Evolutionary conservation across 2,888 invertebrate genomes (phyloP), one percentile per base, ranked within the genome.

Genomic region (Zele albiditarsus): DNA sequence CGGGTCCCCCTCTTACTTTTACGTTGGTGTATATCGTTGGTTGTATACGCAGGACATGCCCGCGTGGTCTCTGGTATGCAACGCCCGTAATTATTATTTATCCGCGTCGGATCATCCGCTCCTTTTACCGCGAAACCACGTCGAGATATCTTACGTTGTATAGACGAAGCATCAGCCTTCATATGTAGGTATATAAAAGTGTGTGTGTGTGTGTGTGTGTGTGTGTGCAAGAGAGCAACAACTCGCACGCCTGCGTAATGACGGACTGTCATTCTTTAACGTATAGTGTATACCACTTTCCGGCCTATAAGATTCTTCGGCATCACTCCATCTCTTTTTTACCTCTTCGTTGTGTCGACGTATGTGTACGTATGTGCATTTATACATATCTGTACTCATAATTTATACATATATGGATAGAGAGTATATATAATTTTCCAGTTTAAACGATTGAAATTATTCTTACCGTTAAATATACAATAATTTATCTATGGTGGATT

Each of bases 1-100:
- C 20, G 27, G 5, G 73, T 65, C 49, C 33, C 62, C n/a, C 71
- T 57, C 31, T 70, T 38, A 12, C 38, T 38, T 28, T 67, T 68
- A 28, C 58, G 27, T 66, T 63, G 49, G 46, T 31, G 14, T 33
- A 42, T 63, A 60, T 62, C 63, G 57, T 66, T 63, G 12, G 28
- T 23, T 69, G 46, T 69, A 53, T 71, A 70, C 65, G 62, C 76
- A 73, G 73, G 75, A 75, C 67, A 68, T 49, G 63, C 73, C 57
- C 62, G 63, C 74, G 57, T 62, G 73, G 69, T 60, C 67, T 76
- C 70, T 66, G 74, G 77, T 76, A 77, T 77, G 77, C 77, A 71
- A 58, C 74, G 77, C 76, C 74, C 78, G 78, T 84, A 84, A 85
- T 86, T 86, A 85, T 82, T 81, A 81, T 86, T 84, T 84, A 84